Percentiles rank a stretch among this genome's conserved stretches.
Evolutionary conservation across 2,888 invertebrate genomes (phyloP).

Genomic region (Marronus borbonicus): DNA sequence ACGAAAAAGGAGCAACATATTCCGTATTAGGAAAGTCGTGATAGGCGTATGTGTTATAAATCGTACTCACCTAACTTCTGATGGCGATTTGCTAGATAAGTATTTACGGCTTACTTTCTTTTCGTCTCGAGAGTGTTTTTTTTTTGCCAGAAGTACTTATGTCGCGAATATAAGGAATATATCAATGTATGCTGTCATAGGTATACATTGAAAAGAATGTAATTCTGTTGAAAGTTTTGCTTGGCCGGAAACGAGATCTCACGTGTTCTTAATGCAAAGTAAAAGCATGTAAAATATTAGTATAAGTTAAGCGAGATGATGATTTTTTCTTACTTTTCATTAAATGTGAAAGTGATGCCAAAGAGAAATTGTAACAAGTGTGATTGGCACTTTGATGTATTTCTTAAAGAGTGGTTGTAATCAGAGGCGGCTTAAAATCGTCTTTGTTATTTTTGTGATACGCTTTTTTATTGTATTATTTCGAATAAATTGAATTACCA

Average conservation of each 20-base stretch:
- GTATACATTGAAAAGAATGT: not conserved
- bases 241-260: not conserved
- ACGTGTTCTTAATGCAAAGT: not conserved
- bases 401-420: too few species aligned
- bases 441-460: too few species aligned
- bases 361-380: not conserved
- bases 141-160: not conserved
- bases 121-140: constrained; percentile 4
- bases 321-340: not conserved
- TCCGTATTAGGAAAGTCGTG: constrained; percentile 8
- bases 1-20: constrained; percentile 15
- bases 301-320: not conserved
- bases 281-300: constrained; percentile 1
- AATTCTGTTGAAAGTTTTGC: constrained; percentile 9
- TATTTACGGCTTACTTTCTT: constrained; percentile 10
- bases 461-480: too few species aligned
- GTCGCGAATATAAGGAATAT: not conserved
- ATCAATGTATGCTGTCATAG: not conserved
- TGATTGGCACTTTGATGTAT: too few species aligned
- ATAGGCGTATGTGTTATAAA: not conserved
- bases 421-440: too few species aligned
- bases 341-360: constrained; percentile 1
- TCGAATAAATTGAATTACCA: too few species aligned
- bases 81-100: constrained; percentile 9
- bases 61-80: not conserved